phyloP scores from a whole-genome alignment of 2,888 invertebrate species.

The Hofmannophila pseudospretella region DNA sequence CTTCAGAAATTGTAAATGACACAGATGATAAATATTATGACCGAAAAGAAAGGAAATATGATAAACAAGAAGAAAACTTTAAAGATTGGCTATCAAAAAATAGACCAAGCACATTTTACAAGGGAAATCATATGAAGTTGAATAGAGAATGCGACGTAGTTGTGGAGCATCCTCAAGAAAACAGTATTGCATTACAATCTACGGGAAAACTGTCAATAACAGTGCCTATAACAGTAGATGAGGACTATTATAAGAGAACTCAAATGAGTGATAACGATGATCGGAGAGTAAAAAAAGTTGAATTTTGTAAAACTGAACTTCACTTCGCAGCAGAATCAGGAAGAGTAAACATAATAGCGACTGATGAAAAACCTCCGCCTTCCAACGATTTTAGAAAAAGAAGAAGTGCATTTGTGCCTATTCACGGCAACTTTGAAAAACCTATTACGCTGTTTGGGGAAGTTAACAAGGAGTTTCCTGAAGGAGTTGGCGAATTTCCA shows the following conservation, averaged over 20 bases:
- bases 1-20: slow-evolving; percentile 80
- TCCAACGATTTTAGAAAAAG: slow-evolving; percentile 87
- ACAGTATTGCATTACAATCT: slow-evolving; percentile 55
- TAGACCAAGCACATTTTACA: slow-evolving; percentile 41
- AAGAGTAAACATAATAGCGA: slow-evolving; percentile 90
- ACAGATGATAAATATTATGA: slow-evolving; percentile 35
- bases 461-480: slow-evolving; percentile 36
- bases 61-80: slow-evolving; percentile 51
- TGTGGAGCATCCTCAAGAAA: slow-evolving; percentile 42
- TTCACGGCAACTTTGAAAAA: slow-evolving; percentile 58
- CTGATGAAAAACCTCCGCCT: slow-evolving; percentile 91
- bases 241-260: slow-evolving; percentile 35
- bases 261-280: slow-evolving; percentile 50
- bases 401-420: slow-evolving; percentile 74
- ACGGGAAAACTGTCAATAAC: slow-evolving; percentile 62
- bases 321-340: slow-evolving; percentile 93
- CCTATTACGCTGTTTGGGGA: slow-evolving; percentile 83
- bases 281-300: slow-evolving; percentile 84
- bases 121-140: slow-evolving; percentile 39
- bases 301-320: slow-evolving; percentile 92
- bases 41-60: slow-evolving; percentile 31
- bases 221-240: slow-evolving; percentile 53
- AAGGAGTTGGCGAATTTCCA: slow-evolving; percentile 25
- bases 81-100: slow-evolving; percentile 66
- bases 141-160: slow-evolving; percentile 40